These are phyloP conservation scores for Hyperoplus immaculatus DNA, from an alignment of 2,797 vertebrate species.

Conservation along the genomic window DNA sequence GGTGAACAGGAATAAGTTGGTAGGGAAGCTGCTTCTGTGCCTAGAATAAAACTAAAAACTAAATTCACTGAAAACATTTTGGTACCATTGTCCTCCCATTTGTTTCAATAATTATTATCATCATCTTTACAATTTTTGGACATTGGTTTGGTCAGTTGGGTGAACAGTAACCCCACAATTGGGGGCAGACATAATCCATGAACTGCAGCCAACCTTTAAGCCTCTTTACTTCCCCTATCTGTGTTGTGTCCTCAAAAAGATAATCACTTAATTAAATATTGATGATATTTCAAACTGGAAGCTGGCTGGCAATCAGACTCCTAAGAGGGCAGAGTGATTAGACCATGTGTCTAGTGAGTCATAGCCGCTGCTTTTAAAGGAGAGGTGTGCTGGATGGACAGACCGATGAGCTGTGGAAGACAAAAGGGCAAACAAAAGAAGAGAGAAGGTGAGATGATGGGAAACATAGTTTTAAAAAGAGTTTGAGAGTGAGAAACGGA, in stretches of 20 bases:
- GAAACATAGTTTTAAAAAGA: background rate
- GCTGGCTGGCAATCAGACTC: constrained; percentile 54
- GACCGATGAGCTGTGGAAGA: background rate
- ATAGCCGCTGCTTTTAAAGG: constrained; percentile 24
- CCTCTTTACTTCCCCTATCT: constrained; percentile 75
- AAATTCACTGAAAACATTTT: background rate
- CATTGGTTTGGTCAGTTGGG: constrained; percentile 57
- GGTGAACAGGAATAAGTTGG: background rate
- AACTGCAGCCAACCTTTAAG: constrained; percentile 71
- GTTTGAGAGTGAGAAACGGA: background rate
- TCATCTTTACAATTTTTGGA: constrained; percentile 19
- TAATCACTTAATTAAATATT: constrained; percentile 83
- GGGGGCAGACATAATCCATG: constrained; percentile 65
- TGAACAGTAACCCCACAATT: constrained; percentile 44
- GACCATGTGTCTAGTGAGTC: constrained; percentile 48
- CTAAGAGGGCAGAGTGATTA: constrained; percentile 52
- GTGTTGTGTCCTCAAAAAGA: constrained; percentile 72
- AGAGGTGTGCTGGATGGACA: background rate
- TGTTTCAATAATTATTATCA: background rate
- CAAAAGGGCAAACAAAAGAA: background rate
- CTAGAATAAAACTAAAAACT: background rate
- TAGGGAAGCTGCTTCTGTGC: background rate
- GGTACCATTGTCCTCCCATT: background rate
- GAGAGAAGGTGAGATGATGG: background rate
- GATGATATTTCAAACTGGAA: constrained; percentile 77